Conservation (phyloP, 2,888 invertebrate genomes). For the Nebria salina region DNA sequence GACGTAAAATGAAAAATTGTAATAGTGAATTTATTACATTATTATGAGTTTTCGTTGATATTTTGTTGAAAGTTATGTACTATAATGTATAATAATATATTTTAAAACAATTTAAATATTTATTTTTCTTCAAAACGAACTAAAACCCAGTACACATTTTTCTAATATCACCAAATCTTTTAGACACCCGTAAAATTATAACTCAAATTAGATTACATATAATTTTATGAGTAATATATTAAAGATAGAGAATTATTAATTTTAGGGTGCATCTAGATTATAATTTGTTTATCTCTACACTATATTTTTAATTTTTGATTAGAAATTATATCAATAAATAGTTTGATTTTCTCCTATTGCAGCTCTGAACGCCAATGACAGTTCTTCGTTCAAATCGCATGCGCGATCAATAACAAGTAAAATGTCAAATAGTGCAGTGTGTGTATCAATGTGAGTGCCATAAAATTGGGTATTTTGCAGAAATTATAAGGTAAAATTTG, state of each 20-base stretch:
- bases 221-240: too few relatives aligned
- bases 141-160: not conserved
- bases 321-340: constrained; percentile 14
- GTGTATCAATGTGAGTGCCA: constrained; percentile 36
- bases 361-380: constrained; percentile 23
- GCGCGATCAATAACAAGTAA: constrained; percentile 47
- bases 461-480: constrained; percentile 34
- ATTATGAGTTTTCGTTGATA: constrained; percentile 38
- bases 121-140: not conserved
- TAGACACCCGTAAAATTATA: too few relatives aligned
- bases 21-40: not conserved
- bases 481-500: constrained; percentile 37
- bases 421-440: constrained; percentile 39
- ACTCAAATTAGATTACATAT: too few relatives aligned
- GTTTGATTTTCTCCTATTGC: not conserved
- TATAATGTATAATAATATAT: constrained; percentile 43
- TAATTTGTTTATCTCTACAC: too few relatives aligned
- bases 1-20: constrained; percentile 25
- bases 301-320: not conserved
- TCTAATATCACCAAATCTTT: not conserved
- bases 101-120: constrained; percentile 20
- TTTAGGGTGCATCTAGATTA: too few relatives aligned
- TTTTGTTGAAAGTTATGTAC: constrained; percentile 44
- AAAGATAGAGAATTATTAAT: too few relatives aligned
- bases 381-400: constrained; percentile 17